Evolutionary conservation across 2,113 vertebrate species (phyloP).

Genomic region (Tragelaphus imberbis): DNA sequence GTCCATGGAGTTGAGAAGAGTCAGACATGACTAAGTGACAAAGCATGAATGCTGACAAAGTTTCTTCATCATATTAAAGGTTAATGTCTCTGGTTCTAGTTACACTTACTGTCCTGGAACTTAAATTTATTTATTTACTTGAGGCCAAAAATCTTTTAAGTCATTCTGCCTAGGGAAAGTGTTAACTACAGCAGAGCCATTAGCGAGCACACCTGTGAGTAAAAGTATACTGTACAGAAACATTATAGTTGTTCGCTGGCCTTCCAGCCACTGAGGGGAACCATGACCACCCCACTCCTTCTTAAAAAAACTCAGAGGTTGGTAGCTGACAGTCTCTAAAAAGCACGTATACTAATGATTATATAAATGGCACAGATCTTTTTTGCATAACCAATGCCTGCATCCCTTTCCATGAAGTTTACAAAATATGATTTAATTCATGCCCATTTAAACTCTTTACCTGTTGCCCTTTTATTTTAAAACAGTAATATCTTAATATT

Average conservation of each 20-base stretch:
- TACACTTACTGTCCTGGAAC: background rate
- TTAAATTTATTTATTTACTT: background rate
- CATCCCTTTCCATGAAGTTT: background rate
- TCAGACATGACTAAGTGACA: background rate
- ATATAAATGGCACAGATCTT: background rate
- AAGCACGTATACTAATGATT: background rate
- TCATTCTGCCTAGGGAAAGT: background rate
- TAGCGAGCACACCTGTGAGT: background rate
- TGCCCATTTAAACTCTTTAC: background rate
- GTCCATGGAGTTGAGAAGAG: background rate
- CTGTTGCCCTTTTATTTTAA: constrained; percentile 21
- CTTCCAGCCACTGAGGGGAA: background rate
- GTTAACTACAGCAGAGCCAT: background rate
- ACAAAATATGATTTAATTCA: background rate
- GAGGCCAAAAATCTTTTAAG: constrained; percentile 9
- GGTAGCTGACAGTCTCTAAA: background rate
- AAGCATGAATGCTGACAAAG: background rate
- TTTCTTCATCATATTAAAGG: background rate
- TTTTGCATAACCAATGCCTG: background rate
- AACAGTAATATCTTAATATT: background rate
- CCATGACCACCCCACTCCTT: background rate
- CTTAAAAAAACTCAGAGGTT: background rate
- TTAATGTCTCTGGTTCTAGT: background rate
- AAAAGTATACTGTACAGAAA: background rate
- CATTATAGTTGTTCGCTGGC: background rate